phyloP scores from a whole-genome alignment of 2,797 vertebrate genomes.

The Vipera ursinii region DNA sequence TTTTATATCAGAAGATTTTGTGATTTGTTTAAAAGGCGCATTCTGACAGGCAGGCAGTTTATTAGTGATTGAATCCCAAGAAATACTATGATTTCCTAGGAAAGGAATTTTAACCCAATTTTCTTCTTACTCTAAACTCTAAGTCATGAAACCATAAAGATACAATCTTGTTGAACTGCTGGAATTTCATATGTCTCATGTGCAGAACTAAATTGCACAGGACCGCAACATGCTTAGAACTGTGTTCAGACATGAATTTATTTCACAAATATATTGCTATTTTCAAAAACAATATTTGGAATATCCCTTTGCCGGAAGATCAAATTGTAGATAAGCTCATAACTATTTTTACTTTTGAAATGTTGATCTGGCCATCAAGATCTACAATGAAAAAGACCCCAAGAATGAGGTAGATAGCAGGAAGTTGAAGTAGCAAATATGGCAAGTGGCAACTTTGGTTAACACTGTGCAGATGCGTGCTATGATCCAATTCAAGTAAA shows the following conservation, averaged over 20 bases:
- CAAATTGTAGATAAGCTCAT: neutral
- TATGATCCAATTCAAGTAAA: neutral
- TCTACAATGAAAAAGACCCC: neutral
- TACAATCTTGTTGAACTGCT: neutral
- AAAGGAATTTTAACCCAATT: neutral
- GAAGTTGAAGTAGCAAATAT: neutral
- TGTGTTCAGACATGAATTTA: constrained; percentile 2
- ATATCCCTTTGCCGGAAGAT: neutral
- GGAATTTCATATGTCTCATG: neutral
- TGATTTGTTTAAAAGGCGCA: neutral
- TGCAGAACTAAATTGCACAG: neutral
- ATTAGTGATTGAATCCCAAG: neutral
- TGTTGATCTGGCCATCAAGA: neutral
- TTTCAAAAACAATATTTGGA: neutral
- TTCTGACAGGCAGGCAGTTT: neutral
- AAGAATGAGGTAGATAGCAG: neutral
- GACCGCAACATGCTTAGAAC: neutral
- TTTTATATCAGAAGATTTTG: neutral
- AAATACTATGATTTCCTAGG: neutral
- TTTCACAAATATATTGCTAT: neutral
- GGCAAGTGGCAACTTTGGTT: neutral
- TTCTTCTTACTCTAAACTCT: neutral
- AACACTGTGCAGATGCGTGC: neutral
- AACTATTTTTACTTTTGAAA: neutral
- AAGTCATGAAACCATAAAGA: neutral